Evolutionary conservation across 2,797 vertebrate genomes (phyloP), one percentile per base, ranked within the genome.

Genomic region (Karalla daura): DNA sequence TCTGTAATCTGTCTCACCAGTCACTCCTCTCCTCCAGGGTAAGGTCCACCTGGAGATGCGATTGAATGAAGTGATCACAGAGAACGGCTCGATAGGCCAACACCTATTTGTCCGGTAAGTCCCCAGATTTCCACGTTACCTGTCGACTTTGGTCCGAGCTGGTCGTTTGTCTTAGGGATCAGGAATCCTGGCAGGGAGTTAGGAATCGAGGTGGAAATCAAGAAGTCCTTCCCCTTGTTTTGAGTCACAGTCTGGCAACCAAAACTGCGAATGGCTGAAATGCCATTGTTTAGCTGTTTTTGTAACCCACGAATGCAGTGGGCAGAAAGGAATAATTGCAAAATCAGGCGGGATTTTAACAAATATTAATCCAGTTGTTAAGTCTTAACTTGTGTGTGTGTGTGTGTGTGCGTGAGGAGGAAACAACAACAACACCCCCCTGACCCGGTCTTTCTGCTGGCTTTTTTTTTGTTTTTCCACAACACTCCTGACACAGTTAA

Each of bases 41-140:
- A 98, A 98, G 90, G 97, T 99, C 93, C 97, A 99, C 83, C 93
- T 99, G 83, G 98, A 98, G 92, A 95, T 99, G 94, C 95, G 95
- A 81, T 78, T 98, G 88, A 98, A 97, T 78, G 97, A 99, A 87
- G 90, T 99, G 90, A 99, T 99, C 90, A 97, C 96, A 83, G 97
- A 98, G 80, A 97, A 95, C 55, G 96, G 96, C 89, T 95, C 96
- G 40, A 88, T 95, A 32, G 95, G 95, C 91, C 97, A 97, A 70
- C 95, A 96, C 24, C 94, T 99, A 84, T 91, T 95, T 87, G 97
- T 99, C 89, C 94, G 95, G 98, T 99, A 95, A 97, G 97, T 91
- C 90, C 17, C 27, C 49, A 12, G 5, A 46, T 21, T 56, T 35
- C 25, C 35, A 40, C 23, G 14, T 53, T 40, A 21, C 14, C 25